Percentiles rank a stretch among this genome's conserved stretches.
Conservation (phyloP, 2,113 vertebrate species). For the Platycercus adscitus region DNA sequence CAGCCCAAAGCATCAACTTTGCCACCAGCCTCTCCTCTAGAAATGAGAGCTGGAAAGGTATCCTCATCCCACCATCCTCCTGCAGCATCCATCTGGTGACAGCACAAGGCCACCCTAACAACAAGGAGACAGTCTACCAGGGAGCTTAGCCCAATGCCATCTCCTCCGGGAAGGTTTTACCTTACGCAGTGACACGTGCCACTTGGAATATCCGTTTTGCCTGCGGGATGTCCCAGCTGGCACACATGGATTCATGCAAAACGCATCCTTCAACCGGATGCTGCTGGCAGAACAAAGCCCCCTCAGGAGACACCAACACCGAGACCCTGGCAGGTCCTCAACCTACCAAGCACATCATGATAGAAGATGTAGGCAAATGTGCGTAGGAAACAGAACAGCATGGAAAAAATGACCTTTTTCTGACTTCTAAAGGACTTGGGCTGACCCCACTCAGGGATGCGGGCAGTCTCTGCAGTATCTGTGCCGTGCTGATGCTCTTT, state of each 20-base stretch:
- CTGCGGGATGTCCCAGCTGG: not conserved
- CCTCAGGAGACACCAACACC: rapidly evolving
- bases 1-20: not conserved
- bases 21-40: not conserved
- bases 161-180: not conserved
- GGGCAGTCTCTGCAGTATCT: not conserved
- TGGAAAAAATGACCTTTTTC: not conserved
- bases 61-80: not conserved
- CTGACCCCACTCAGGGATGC: not conserved
- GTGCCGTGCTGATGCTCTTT: not conserved
- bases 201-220: not conserved
- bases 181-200: not conserved
- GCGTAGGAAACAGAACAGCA: rapidly evolving
- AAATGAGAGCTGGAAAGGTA: not conserved
- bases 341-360: too few relatives aligned
- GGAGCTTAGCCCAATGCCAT: not conserved
- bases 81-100: not conserved
- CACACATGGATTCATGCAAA: rapidly evolving
- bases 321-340: rapidly evolving
- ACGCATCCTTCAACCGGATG: rapidly evolving
- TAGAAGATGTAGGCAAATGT: too few relatives aligned
- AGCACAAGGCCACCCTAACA: not conserved
- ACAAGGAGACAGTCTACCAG: not conserved
- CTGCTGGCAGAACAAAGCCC: not conserved
- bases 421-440: not conserved